A percentile compares a stretch with the other conserved stretches of the same genome.
These are phyloP conservation scores for Toxotes chatareus DNA, from an alignment of 2,113 vertebrate genomes.

Conservation along the genomic window DNA sequence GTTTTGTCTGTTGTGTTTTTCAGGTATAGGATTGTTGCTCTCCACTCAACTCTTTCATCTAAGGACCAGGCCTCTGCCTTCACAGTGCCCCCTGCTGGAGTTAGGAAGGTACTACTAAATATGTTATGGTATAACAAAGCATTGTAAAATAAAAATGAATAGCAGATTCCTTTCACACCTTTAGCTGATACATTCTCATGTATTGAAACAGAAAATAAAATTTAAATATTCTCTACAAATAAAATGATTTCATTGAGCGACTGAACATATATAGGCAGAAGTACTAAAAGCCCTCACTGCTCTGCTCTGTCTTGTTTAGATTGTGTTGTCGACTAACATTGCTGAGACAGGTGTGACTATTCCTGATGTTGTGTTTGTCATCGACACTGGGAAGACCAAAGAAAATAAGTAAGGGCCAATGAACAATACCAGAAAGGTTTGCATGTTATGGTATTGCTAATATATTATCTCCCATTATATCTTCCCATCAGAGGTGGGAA, in stretches of 20 bases:
- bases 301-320: constrained; percentile 81
- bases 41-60: constrained; percentile 96
- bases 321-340: constrained; percentile 98
- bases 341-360: constrained; percentile 98
- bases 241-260: neutral
- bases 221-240: neutral
- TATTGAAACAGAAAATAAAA: neutral
- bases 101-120: constrained; percentile 90
- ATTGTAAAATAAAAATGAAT: neutral
- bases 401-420: constrained; percentile 91
- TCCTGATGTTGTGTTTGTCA: constrained; percentile 97
- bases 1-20: neutral
- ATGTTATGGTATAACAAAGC: neutral
- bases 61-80: constrained; percentile 96
- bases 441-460: neutral
- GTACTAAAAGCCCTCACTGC: neutral
- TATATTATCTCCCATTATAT: neutral
- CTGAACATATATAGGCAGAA: neutral
- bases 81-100: constrained; percentile 90
- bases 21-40: constrained; percentile 91
- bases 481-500: too few relatives aligned
- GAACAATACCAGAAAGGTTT: neutral
- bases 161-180: neutral
- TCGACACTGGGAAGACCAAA: constrained; percentile 96
- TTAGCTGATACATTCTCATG: neutral